Evolutionary conservation across 2,888 invertebrate genomes (phyloP).

Genomic region (Thelaira solivaga): DNA sequence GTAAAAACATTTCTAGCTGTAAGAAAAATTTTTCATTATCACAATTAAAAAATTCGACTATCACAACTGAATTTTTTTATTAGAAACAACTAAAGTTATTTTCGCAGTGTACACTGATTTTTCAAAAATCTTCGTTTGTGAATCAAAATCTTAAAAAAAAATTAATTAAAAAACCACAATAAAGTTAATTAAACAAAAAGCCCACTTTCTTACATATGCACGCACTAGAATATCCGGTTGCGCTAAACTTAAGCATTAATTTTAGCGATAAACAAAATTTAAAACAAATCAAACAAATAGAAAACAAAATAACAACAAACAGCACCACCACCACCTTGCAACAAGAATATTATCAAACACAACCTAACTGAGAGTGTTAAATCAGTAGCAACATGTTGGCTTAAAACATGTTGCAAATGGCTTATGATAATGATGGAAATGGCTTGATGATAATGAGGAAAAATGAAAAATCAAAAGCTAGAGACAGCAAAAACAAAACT

Average conservation of each 20-base stretch:
- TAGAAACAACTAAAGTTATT: too few species aligned
- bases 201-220: not conserved
- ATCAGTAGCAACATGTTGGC: constrained; percentile 43
- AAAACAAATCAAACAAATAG: constrained; percentile 29
- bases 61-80: too few species aligned
- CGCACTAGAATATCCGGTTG: constrained; percentile 46
- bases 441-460: constrained; percentile 23
- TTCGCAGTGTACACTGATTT: too few species aligned
- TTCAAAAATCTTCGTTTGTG: too few species aligned
- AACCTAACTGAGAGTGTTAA: constrained; percentile 13
- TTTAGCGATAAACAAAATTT: constrained; percentile 40
- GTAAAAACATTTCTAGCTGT: too few species aligned
- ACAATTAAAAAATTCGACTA: too few species aligned
- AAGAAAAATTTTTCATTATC: too few species aligned
- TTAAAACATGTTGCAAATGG: constrained; percentile 42
- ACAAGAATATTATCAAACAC: not conserved
- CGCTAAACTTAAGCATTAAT: constrained; percentile 55
- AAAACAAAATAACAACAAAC: constrained; percentile 14
- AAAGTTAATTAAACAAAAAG: not conserved
- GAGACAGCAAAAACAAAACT: constrained; percentile 20
- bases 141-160: too few species aligned
- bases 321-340: not conserved
- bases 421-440: constrained; percentile 9
- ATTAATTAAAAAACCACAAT: not conserved
- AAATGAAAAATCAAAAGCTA: constrained; percentile 27